phyloP scores from a whole-genome alignment of 2,113 vertebrate genomes.

The Solenodon paradoxus region DNA sequence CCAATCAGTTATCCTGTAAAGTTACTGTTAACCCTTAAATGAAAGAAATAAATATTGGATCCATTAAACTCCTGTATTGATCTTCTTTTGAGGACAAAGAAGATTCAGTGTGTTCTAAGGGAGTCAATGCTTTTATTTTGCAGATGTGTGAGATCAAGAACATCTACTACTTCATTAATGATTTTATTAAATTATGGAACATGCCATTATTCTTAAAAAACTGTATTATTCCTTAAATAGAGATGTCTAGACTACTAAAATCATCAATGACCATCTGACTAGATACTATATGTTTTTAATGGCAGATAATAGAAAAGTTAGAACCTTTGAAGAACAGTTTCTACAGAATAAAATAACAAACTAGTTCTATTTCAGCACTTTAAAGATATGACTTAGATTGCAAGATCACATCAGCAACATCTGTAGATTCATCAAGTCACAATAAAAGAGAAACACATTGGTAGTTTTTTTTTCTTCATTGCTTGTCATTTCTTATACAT shows the following conservation, averaged over 20 bases:
- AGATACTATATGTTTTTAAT: too few relatives aligned
- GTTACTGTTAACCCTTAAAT: not conserved
- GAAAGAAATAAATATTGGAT: not conserved
- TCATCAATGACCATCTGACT: not conserved
- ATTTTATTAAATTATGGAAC: not conserved
- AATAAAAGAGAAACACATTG: not conserved
- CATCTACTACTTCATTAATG: not conserved
- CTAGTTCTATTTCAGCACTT: not conserved
- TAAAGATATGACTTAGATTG: not conserved
- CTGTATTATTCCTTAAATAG: not conserved
- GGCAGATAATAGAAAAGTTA: not conserved
- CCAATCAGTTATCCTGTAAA: not conserved
- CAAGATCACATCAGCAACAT: not conserved
- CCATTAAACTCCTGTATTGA: not conserved
- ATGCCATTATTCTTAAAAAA: not conserved
- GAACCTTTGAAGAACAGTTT: not conserved
- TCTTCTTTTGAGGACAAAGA: not conserved
- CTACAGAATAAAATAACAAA: not conserved
- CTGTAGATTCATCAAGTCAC: not conserved
- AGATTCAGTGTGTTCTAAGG: not conserved
- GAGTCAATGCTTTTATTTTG: not conserved
- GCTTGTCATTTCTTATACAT: not conserved
- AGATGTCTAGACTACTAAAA: not conserved
- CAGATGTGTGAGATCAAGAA: not conserved
- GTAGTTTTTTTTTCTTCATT: not conserved